Evolutionary conservation across 2,113 vertebrate genomes (phyloP).

Genomic region (Neogale vison): DNA sequence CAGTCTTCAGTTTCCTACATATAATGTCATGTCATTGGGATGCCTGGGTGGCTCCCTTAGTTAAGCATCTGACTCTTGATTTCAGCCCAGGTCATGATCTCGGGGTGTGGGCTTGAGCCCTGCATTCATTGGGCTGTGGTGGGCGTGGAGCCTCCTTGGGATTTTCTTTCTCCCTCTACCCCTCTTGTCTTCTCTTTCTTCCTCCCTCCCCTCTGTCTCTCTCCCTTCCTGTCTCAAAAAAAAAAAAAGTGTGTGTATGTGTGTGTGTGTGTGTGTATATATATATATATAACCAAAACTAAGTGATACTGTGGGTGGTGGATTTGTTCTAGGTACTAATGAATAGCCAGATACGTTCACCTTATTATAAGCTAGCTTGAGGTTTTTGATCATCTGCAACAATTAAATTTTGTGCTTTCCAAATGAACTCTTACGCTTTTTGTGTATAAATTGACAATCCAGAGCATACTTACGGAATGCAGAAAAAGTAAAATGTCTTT

Average conservation of each 20-base stretch:
- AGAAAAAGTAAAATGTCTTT: slow-evolving; percentile 36
- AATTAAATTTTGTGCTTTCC: not conserved
- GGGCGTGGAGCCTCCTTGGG: not conserved
- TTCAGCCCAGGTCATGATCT: not conserved
- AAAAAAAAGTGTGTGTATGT: too few relatives aligned
- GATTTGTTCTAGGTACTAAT: not conserved
- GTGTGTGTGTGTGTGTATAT: too few relatives aligned
- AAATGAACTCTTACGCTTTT: not conserved
- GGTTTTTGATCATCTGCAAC: not conserved
- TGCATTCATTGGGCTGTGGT: not conserved
- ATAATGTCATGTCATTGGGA: not conserved
- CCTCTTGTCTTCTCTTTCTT: not conserved
- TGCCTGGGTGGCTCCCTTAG: not conserved
- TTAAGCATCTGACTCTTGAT: not conserved
- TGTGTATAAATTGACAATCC: not conserved
- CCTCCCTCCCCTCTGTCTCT: not conserved
- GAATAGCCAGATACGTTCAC: not conserved
- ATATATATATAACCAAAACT: not conserved
- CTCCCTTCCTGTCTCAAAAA: too few relatives aligned
- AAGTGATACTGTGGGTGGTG: not conserved
- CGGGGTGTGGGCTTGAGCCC: not conserved
- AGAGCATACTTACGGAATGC: not conserved
- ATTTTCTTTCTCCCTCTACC: not conserved
- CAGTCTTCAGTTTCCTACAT: not conserved
- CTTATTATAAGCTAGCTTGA: not conserved